Evolutionary conservation across 2,113 vertebrate genomes (phyloP), one percentile per base, ranked within the genome.

Genomic region (Tonatia bakeri): DNA sequence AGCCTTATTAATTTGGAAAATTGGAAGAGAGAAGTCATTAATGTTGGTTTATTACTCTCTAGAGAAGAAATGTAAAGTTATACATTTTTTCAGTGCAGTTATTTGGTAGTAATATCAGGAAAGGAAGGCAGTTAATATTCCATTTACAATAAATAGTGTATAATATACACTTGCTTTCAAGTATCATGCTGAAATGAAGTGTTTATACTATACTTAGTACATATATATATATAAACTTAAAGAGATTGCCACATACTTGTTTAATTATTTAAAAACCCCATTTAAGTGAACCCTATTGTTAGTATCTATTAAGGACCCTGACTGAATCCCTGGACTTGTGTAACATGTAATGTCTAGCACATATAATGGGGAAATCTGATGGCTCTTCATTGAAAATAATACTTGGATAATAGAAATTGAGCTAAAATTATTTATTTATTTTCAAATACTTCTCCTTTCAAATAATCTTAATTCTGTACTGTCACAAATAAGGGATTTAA

Each of bases 371-470:
- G 85, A 90, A 94, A 91, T 82, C 56, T 7, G 59, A 4, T 95
- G 64, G 10, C 15, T 93, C 40, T 76, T 81, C 72, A 85, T 94
- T 92, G 65, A 96, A 96, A 81, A 93, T 72, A 87, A 87, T 61
- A 94, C 50, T 72, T 97, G 69, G 79, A 43, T 65, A 81, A 87
- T 82, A 97, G n/a, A 94, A 91, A 91, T 75, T 90, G 79, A 96
- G 52, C 70, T 94, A 64, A 87, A 93, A 70, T 93, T 82, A 70
- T 59, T 94, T 61, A 84, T 50, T 17, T 59, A 86, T 72, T 95
- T 96, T 96, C 43, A 73, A 79, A 72, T 85, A 45, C 61, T 75
- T 93, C 54, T 75, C 15, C 72, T 79, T 92, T 91, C 79, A 77
- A 81, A 61, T 96, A 70, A 16, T 87, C 28, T 88, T 96, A 91